These are phyloP conservation scores for Neomonachus schauinslandi DNA, from an alignment of 2,113 vertebrate genomes.

Conservation along the genomic window DNA sequence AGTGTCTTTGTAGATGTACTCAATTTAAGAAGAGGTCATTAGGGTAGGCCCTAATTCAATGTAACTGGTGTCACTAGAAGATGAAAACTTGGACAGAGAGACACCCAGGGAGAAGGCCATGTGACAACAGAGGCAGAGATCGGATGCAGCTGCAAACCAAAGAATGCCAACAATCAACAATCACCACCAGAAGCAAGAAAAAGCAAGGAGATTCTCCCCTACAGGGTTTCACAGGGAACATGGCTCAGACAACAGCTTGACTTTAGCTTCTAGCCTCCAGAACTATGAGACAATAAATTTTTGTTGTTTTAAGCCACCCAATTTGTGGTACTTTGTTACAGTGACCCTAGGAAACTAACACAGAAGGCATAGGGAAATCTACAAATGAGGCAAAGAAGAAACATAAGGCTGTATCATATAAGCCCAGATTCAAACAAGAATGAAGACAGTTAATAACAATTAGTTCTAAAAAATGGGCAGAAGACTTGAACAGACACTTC, in stretches of 20 bases:
- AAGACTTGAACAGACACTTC: too few species aligned
- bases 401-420: not conserved
- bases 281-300: not conserved
- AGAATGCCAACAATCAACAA: not conserved
- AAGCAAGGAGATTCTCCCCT: not conserved
- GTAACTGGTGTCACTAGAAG: not conserved
- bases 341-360: not conserved
- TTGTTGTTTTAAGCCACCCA: not conserved
- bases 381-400: conserved; percentile 13
- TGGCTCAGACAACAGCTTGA: not conserved
- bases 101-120: not conserved
- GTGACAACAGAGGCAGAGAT: not conserved
- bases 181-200: not conserved
- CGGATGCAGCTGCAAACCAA: not conserved
- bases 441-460: not conserved
- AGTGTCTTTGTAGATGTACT: not conserved
- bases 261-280: not conserved
- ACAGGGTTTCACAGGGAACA: not conserved
- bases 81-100: not conserved
- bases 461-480: not conserved
- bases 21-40: not conserved
- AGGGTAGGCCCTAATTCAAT: not conserved
- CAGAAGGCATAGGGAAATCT: not conserved
- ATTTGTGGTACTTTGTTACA: not conserved
- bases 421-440: conserved; percentile 3